Base-by-base conservation (phyloP, 2,888 invertebrate species). In the Crocallis elinguaria region DNA sequence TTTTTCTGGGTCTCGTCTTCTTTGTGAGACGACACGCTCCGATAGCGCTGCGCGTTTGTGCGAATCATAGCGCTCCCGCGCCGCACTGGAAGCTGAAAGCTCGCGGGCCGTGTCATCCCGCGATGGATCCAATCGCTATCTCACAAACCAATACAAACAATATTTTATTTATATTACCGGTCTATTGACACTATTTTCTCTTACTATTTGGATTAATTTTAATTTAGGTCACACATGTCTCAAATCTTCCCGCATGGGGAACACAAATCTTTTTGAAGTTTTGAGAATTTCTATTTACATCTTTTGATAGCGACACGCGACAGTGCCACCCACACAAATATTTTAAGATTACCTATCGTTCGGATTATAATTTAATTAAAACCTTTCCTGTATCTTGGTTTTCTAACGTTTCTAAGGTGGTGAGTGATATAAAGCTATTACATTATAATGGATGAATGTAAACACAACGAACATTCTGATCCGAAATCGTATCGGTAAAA, bases 81-180 rank as follows among this genome's bases (percentile, higher is more conserved):
- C 66, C 33, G 67, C 67, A 71, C 73, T 76, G 67, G 71, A 74
- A 75, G 77, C 86, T 84, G 74, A 80, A 83, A 77, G 69, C 59
- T 43, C 48, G 64, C 75, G 66, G 68, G 51, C 65, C 75, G 66
- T 75, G 75, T 74, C 73, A 67, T 70, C 62, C 68, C 64, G 70
- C 66, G 70, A 67, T 63, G 54, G 62, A 74, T 71, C 58, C 58
- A 66, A 72, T 69, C 71, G 68, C 64, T 71, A 68, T 67, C 66
- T 45, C 27, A 53, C 67, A 61, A 62, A 64, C 52, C 46, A 65
- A 56, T 56, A 54, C 57, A 52, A 48, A 60, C 57, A 56, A 44
- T 51, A 51, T 56, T 49, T 60, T 54, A 64, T 63, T 60, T 58
- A 58, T 60, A 37, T 42, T 60, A 51, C 57, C 55, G 56, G 57